Evolutionary conservation across 1,140 invertebrate genomes (phyloP), one percentile per base, ranked within the genome.

Genomic region (Asbolus verrucosus): DNA sequence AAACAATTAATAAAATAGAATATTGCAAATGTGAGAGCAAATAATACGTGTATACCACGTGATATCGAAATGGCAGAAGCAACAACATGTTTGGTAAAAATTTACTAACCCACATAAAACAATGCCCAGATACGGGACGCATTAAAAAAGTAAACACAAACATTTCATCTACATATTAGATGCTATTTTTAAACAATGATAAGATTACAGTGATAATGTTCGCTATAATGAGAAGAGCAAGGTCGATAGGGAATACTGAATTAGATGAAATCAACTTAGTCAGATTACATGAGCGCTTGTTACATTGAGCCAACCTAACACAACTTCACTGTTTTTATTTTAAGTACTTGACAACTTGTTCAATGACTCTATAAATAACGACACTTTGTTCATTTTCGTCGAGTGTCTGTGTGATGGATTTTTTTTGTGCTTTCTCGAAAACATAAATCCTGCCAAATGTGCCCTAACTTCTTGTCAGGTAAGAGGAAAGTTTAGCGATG

Each of bases 181-280:
- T 6, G 33, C 31, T 68, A 61, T 68, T 68, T 68, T 59, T 68
- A 61, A 68, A 59, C 33, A 60, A 30, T 60, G 66, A 68, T 68
- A 68, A 68, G 66, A 68, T 68, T 68, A 61, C 14, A 39, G 6
- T 36, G 62, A 65, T 65, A 65, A 24, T 54, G 46, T 27, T 54
- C 6, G 46, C 46, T 54, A 54, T 54, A 54, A 54, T 54, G 46
- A 54, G 46, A 54, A 13, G 46, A 54, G 62, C 65, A 41, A 67
- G 65, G 65, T 67, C 65, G 41, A 50, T 43, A 43, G 62, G 62
- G 41, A 41, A 65, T 65, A 39, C 36, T 65, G 62, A 65, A 65
- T 65, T 65, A 65, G 62, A 65, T 65, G 62, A 43, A 65, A 65
- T 65, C 41, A 43, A 65, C 62, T 39, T 43, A 15, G 38, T 41